Percentiles rank a stretch among this genome's conserved stretches.
Evolutionary conservation across 2,113 vertebrate species (phyloP).

Genomic region (Electrona antarctica): DNA sequence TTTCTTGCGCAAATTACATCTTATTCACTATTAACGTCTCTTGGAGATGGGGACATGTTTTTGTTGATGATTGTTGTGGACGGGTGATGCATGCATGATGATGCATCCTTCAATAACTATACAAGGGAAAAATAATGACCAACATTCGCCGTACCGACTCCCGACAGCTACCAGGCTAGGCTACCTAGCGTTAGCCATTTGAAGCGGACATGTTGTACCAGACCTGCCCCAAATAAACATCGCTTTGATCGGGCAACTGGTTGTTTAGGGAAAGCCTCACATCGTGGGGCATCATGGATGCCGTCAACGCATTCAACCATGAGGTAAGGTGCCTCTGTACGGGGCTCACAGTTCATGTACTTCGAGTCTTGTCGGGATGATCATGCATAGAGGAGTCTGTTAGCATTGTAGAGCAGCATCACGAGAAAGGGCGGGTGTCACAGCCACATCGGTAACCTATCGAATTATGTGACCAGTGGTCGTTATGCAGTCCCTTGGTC

Average conservation of each 20-base stretch:
- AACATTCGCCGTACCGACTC: constrained; percentile 30
- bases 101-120: too few species aligned
- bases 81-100: too few species aligned
- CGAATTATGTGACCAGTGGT: too few species aligned
- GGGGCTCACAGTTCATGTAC: constrained; percentile 27
- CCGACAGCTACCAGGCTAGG: constrained; percentile 61
- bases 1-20: too few species aligned
- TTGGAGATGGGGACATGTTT: too few species aligned
- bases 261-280: constrained; percentile 25
- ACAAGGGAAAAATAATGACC: too few species aligned
- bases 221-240: constrained; percentile 68
- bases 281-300: constrained; percentile 81
- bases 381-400: constrained; percentile 39
- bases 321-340: constrained; percentile 77
- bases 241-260: constrained; percentile 47
- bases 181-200: constrained; percentile 67
- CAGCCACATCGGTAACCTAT: too few species aligned
- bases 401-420: constrained; percentile 14
- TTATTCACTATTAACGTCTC: too few species aligned
- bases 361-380: constrained; percentile 31
- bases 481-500: too few species aligned
- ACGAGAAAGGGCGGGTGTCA: too few species aligned
- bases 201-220: constrained; percentile 83
- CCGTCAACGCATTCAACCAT: constrained; percentile 89
- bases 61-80: too few species aligned